Evolutionary conservation across 2,888 invertebrate genomes (phyloP).

Genomic region (Acrobasis repandana): DNA sequence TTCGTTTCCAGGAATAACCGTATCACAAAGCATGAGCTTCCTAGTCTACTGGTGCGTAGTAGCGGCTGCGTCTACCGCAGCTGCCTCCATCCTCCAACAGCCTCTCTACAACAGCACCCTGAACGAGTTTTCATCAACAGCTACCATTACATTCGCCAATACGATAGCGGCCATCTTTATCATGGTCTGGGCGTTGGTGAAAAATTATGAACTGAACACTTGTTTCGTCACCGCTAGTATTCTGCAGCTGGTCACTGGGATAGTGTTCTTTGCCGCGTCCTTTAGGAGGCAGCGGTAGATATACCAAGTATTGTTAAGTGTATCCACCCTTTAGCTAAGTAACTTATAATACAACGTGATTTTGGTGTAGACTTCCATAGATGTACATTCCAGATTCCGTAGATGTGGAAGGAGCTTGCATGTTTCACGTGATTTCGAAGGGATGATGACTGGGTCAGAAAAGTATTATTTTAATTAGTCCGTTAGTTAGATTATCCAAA

Average conservation of each 20-base stretch:
- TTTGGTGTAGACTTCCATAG: too few species aligned
- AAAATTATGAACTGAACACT: conserved; percentile 64
- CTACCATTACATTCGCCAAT: conserved; percentile 71
- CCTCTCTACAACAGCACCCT: conserved; percentile 69
- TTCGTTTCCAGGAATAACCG: conserved; percentile 60
- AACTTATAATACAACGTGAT: too few species aligned
- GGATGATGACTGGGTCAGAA: too few species aligned
- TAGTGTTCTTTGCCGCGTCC: conserved; percentile 62
- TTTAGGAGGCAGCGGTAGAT: conserved; percentile 62
- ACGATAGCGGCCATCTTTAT: conserved; percentile 61
- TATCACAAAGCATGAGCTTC: conserved; percentile 60
- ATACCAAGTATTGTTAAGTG: neutral
- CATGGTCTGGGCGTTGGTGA: conserved; percentile 61
- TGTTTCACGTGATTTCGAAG: too few species aligned
- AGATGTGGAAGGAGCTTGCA: too few species aligned
- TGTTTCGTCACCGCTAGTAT: conserved; percentile 69
- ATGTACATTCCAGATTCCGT: too few species aligned
- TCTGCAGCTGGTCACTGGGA: conserved; percentile 61
- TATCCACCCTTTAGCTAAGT: neutral
- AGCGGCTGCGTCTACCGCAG: conserved; percentile 67
- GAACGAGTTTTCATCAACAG: conserved; percentile 74
- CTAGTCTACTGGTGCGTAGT: conserved; percentile 73
- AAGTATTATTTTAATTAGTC: too few species aligned
- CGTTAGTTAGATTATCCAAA: too few species aligned
- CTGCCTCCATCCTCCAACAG: conserved; percentile 65